Percentiles rank a stretch among this genome's conserved stretches.
Conservation (phyloP, 2,113 vertebrate species). For the Scophthalmus maximus region DNA sequence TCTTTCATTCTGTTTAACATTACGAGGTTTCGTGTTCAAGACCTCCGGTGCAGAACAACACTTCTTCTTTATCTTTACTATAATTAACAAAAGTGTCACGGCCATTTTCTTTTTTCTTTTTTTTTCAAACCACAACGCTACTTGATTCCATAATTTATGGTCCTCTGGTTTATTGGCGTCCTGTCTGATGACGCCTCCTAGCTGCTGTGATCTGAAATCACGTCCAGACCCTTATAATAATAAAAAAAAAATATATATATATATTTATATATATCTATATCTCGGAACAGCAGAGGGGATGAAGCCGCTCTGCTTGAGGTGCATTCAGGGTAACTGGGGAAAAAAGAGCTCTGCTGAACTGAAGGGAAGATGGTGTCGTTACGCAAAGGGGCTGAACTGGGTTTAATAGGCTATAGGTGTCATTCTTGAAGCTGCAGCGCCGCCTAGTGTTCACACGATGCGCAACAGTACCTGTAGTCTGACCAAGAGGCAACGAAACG, state of each 20-base stretch:
- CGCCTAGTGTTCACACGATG: slow-evolving; percentile 32
- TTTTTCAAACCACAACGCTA: slow-evolving; percentile 11
- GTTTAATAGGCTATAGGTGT: too few relatives aligned
- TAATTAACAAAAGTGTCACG: slow-evolving; percentile 1
- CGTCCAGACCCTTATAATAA: background rate
- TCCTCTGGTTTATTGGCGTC: slow-evolving; percentile 16
- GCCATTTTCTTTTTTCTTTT: background rate
- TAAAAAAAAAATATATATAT: background rate
- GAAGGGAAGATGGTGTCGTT: background rate
- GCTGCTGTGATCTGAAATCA: slow-evolving; percentile 22
- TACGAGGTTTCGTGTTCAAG: too few relatives aligned
- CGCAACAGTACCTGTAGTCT: background rate
- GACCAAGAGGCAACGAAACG: background rate
- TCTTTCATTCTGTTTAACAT: too few relatives aligned
- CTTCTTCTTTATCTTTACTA: background rate
- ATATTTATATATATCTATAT: background rate
- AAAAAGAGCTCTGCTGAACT: background rate
- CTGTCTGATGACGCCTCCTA: slow-evolving; percentile 36
- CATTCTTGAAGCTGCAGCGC: slow-evolving; percentile 6
- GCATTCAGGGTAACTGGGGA: slow-evolving; percentile 54
- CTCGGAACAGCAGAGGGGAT: background rate
- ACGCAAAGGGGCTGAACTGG: background rate
- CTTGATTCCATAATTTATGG: slow-evolving; percentile 47
- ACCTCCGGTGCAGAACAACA: too few relatives aligned
- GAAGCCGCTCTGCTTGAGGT: background rate